Evolutionary conservation across 2,113 vertebrate genomes (phyloP).

Genomic region (Antechinus flavipes): DNA sequence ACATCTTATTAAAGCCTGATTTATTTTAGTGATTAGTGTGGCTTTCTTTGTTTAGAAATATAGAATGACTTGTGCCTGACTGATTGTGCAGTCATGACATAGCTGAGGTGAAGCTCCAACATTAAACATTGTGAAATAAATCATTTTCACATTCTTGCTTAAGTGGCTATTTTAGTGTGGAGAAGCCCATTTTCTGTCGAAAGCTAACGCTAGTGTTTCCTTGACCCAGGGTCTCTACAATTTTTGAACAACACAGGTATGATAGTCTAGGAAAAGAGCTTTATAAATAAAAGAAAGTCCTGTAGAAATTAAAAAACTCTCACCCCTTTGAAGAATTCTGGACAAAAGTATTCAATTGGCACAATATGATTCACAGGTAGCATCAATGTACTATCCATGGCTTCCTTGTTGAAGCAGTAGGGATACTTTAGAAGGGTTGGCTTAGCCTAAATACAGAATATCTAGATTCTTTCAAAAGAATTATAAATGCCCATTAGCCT

Average conservation of each 20-base stretch:
- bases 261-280: slow-evolving; percentile 81
- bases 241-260: slow-evolving; percentile 88
- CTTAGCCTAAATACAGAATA: not conserved
- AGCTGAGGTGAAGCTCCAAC: slow-evolving; percentile 83
- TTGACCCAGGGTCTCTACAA: slow-evolving; percentile 90
- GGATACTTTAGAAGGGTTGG: not conserved
- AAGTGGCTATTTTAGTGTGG: slow-evolving; percentile 92
- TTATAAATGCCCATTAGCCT: not conserved
- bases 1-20: slow-evolving; percentile 65
- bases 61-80: slow-evolving; percentile 86
- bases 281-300: slow-evolving; percentile 70
- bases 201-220: slow-evolving; percentile 86
- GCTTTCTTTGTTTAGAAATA: slow-evolving; percentile 80
- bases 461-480: not conserved
- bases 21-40: slow-evolving; percentile 68
- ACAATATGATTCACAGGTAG: not conserved
- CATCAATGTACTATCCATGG: slow-evolving; percentile 21
- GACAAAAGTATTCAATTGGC: slow-evolving; percentile 45
- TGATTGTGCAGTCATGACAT: slow-evolving; percentile 84
- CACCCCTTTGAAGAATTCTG: slow-evolving; percentile 35
- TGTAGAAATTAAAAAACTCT: slow-evolving; percentile 44
- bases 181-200: slow-evolving; percentile 90
- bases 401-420: not conserved
- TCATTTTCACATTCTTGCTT: slow-evolving; percentile 94
- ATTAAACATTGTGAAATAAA: slow-evolving; percentile 90